Evolutionary conservation across 2,797 vertebrate species (phyloP).

Genomic region (Acanthurus lineatus): DNA sequence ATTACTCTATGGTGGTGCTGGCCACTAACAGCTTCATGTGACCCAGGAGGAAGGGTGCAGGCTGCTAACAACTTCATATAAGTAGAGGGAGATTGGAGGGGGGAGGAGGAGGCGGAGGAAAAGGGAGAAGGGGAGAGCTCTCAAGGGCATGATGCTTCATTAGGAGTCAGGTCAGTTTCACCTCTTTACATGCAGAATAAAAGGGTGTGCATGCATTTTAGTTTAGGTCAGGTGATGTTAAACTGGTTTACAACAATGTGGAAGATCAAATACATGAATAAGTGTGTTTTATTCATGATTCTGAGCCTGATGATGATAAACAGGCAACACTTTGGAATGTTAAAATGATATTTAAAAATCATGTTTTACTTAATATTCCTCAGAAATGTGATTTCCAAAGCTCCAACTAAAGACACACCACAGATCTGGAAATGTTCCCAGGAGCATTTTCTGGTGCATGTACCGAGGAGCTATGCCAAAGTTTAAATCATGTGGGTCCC

Average conservation of each 20-base stretch:
- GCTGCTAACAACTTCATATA: constrained; percentile 76
- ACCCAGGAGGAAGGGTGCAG: constrained; percentile 75
- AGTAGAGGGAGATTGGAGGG: constrained; percentile 48
- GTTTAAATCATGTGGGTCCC: constrained; percentile 5
- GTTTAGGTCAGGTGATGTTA: constrained; percentile 36
- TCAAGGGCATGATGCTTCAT: constrained; percentile 76
- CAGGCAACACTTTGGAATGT: neutral
- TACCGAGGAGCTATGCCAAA: neutral
- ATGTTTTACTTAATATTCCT: neutral
- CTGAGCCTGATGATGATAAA: neutral
- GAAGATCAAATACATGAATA: neutral
- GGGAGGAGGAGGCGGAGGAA: neutral
- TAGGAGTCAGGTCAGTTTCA: constrained; percentile 65
- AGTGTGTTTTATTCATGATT: neutral
- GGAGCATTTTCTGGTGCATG: neutral
- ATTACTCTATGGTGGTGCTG: constrained; percentile 68
- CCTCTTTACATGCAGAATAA: constrained; percentile 32
- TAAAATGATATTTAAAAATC: neutral
- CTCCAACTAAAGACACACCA: neutral
- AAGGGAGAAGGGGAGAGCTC: constrained; percentile 36
- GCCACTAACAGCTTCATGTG: constrained; percentile 81
- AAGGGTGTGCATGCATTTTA: constrained; percentile 14
- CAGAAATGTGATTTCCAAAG: constrained; percentile 4
- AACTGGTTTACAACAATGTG: neutral
- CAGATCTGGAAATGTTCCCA: constrained; percentile 19